Conservation (phyloP, 2,113 vertebrate genomes). For the Rhadina sibilatrix region DNA sequence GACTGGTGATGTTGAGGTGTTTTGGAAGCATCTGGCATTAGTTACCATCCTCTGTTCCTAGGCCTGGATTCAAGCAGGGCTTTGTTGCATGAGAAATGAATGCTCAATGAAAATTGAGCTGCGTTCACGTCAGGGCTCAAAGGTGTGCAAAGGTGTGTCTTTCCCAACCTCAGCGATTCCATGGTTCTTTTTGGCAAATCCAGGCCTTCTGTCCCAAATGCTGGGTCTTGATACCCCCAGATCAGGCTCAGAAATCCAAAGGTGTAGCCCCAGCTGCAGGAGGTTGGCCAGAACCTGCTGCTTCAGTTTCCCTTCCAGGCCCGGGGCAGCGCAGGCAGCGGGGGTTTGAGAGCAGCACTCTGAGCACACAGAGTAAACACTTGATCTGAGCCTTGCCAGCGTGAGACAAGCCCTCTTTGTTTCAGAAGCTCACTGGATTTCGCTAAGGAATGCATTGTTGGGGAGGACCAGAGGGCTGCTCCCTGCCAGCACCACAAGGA, state of each 20-base stretch:
- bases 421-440: background rate
- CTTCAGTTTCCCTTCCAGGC: background rate
- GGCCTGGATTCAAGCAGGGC: background rate
- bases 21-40: background rate
- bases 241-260: background rate
- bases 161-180: fast-evolving
- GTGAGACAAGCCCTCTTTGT: background rate
- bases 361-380: background rate
- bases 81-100: background rate
- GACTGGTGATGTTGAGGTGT: background rate
- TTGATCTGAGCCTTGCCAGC: background rate
- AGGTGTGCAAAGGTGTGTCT: background rate
- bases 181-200: background rate
- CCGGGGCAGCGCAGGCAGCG: fast-evolving
- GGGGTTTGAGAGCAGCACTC: background rate
- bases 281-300: background rate
- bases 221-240: background rate
- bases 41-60: background rate
- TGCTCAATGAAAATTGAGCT: fast-evolving
- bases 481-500: background rate
- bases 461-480: background rate
- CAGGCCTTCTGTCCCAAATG: background rate
- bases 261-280: background rate
- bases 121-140: no score
- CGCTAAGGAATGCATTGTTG: background rate